A percentile compares a stretch with the other conserved stretches of the same genome.
phyloP scores from a whole-genome alignment of 2,888 invertebrate genomes.

The Brassicogethes aeneus region DNA sequence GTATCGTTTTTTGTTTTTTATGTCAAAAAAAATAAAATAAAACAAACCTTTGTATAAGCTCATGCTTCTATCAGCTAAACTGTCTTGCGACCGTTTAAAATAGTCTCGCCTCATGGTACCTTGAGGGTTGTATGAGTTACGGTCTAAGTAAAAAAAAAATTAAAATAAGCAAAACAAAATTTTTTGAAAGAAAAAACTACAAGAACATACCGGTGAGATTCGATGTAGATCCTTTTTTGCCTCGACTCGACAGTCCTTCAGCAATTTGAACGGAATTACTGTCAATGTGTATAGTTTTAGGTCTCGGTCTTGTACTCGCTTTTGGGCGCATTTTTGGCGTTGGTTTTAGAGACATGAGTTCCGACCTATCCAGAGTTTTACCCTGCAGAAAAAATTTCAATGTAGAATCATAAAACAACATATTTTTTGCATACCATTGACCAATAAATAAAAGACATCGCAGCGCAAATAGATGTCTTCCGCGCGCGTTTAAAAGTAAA shows the following conservation, averaged over 20 bases:
- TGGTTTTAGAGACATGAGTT: conserved; percentile 52
- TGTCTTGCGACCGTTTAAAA: conserved; percentile 87
- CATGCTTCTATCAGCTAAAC: conserved; percentile 64
- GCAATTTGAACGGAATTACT: conserved; percentile 69
- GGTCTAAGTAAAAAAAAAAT: conserved; percentile 31
- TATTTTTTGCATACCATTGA: conserved; percentile 25
- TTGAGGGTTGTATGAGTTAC: conserved; percentile 39
- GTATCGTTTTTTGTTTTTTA: neutral
- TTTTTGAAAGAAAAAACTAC: conserved; percentile 9
- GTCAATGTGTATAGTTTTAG: conserved; percentile 87
- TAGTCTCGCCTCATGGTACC: conserved; percentile 79
- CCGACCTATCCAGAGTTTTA: conserved; percentile 65
- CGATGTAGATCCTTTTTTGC: conserved; percentile 73
- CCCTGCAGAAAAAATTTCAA: conserved; percentile 46
- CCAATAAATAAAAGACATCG: conserved; percentile 39
- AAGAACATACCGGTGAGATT: conserved; percentile 69
- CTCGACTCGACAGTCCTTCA: conserved; percentile 64
- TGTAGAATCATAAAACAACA: neutral
- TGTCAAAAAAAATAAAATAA: too few species aligned
- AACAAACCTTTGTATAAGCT: conserved; percentile 64
- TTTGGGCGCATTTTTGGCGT: conserved; percentile 57
- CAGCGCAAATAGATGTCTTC: conserved; percentile 3
- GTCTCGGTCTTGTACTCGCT: conserved; percentile 61
- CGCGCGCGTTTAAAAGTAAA: conserved; percentile 6
- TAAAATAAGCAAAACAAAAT: conserved; percentile 21